Evolutionary conservation across 2,797 vertebrate species (phyloP), one percentile per base, ranked within the genome.

Genomic region (Lindbergichthys nudifrons): DNA sequence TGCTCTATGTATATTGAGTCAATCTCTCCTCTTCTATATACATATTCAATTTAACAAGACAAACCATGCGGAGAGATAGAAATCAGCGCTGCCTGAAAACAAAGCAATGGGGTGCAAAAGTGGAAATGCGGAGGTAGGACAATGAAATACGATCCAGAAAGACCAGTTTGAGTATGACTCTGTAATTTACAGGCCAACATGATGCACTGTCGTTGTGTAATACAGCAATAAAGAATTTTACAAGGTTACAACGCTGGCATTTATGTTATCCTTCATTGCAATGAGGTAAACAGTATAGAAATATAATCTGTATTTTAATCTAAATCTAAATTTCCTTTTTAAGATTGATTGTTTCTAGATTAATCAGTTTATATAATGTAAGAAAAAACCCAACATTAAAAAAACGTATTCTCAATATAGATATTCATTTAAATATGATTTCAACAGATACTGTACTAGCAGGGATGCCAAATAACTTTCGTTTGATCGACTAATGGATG

Each of bases 1-100:
- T 62, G 14, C 39, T 36, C 32, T 36, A 36, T 58, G 50, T 64
- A 73, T 52, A 68, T 64, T 50, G 75, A 52, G 42, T 52, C 26
- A 53, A 9, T 14, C 6, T 48, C 10, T 71, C 32, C 45, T 45
- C 32, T 36, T 36, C 32, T 9, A 36, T 32, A 32, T 9, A 1
- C 32, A 19, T 23, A 56, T 23, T 59, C 39, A 56, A 7, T 51
- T 60, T 26, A 58, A 59, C 43, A 48, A 67, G 15, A 54, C 23
- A 39, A 45, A 51, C 41, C n/a, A 2, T 56, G 39, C 48, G 16
- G 32, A 36, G 8, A 36, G 32, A 36, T 8, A 9, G 15, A 47
- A 32, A 61, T 21, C 41, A 16, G 11, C 30, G 6, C 32, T 36
- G 6, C 39, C 64, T 12, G 57, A 46, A 9, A 42, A 65, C 3